Evolutionary conservation across 1,140 invertebrate genomes (phyloP).

Genomic region (Hyphantria cunea): DNA sequence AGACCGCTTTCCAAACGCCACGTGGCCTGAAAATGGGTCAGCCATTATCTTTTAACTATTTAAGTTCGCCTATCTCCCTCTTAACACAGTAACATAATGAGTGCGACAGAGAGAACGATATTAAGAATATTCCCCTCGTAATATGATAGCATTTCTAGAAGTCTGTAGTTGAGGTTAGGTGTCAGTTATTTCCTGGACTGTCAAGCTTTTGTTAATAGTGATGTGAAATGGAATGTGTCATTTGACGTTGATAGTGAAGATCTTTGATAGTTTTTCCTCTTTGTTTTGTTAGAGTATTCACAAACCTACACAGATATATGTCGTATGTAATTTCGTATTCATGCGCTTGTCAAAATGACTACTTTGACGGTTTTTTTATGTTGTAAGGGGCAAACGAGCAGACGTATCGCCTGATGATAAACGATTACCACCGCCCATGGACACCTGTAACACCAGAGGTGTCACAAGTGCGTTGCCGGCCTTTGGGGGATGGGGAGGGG

Average conservation of each 20-base stretch:
- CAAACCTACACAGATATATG: neutral
- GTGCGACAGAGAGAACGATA: slow-evolving; percentile 41
- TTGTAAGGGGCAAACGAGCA: no score
- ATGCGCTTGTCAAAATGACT: no score
- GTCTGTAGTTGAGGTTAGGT: slow-evolving; percentile 21
- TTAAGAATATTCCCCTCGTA: slow-evolving; percentile 20
- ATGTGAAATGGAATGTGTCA: no score
- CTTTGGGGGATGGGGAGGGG: no score
- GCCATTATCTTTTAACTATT: slow-evolving; percentile 50
- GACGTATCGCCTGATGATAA: no score
- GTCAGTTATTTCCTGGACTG: slow-evolving; percentile 23
- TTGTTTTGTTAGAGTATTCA: neutral
- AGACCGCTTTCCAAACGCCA: slow-evolving; percentile 43
- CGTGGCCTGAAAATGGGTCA: slow-evolving; percentile 66
- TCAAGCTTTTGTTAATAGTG: slow-evolving; percentile 7
- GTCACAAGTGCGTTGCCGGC: no score
- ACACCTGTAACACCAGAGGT: no score
- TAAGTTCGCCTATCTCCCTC: slow-evolving; percentile 47
- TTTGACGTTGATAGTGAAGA: neutral
- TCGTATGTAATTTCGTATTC: no score
- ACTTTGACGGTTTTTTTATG: no score
- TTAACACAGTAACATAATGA: slow-evolving; percentile 38
- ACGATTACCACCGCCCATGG: no score
- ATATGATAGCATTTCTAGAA: slow-evolving; percentile 15
- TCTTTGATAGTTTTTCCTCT: neutral